A percentile compares a stretch with the other conserved stretches of the same genome.
phyloP scores from a whole-genome alignment of 1,140 invertebrate species.

The Trinorchestia longiramus region DNA sequence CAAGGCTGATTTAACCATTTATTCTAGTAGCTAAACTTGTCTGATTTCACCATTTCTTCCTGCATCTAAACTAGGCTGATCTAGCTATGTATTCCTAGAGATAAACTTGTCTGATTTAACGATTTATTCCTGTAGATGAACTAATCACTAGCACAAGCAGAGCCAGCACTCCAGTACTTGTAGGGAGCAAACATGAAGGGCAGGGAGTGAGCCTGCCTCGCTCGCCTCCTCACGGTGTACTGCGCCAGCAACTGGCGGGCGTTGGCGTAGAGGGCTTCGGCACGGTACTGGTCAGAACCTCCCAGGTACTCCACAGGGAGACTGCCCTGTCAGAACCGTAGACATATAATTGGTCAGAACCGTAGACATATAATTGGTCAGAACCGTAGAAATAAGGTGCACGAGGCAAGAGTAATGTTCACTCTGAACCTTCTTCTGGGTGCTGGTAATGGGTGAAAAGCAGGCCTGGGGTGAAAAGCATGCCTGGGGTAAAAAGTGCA shows the following conservation, averaged over 20 bases:
- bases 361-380: constrained; percentile 4
- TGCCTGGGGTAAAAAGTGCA: no score
- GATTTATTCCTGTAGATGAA: no score
- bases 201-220: not conserved
- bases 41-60: no score
- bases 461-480: no score
- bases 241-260: constrained; percentile 59
- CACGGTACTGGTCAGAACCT: not conserved
- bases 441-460: no score
- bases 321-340: constrained; percentile 48
- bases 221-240: constrained; percentile 43
- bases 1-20: no score
- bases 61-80: no score
- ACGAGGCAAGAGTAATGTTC: not conserved
- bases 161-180: not conserved
- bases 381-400: constrained; percentile 20
- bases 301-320: constrained; percentile 56
- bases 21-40: no score
- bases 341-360: not conserved
- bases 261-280: constrained; percentile 59
- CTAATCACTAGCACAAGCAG: no score
- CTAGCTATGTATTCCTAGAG: no score
- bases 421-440: no score
- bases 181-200: constrained; percentile 56
- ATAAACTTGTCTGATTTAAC: no score